Percentiles rank a stretch among this genome's conserved stretches.
Conservation (phyloP, 2,113 vertebrate genomes). For the Odocoileus virginianus region DNA sequence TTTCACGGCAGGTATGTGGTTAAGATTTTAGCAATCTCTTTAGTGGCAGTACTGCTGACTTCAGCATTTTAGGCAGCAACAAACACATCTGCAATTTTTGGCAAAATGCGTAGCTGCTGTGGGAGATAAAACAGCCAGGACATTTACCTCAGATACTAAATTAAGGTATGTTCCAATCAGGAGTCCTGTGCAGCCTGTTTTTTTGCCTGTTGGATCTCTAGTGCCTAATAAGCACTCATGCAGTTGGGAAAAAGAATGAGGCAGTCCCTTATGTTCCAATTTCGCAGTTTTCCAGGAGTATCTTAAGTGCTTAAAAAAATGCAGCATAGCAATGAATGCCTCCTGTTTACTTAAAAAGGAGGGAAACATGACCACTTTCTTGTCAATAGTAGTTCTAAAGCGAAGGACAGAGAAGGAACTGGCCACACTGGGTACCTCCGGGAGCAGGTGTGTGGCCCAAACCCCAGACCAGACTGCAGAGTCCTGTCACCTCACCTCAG, state of each 20-base stretch:
- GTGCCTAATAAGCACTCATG: neutral
- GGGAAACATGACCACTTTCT: neutral
- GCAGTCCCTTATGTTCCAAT: neutral
- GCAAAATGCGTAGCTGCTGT: neutral
- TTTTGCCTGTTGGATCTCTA: neutral
- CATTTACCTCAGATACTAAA: neutral
- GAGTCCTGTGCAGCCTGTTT: neutral
- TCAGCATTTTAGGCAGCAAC: neutral
- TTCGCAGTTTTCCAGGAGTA: neutral
- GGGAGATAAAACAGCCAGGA: neutral
- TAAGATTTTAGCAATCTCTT: neutral
- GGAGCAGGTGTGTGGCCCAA: neutral
- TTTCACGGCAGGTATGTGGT: neutral
- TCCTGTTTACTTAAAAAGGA: neutral
- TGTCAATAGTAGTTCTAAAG: neutral
- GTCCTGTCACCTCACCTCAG: neutral
- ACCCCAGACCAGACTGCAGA: neutral
- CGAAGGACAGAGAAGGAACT: neutral
- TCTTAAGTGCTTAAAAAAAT: neutral
- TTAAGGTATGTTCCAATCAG: neutral
- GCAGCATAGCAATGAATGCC: neutral
- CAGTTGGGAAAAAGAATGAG: neutral
- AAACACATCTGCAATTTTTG: neutral
- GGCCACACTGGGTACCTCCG: fast-evolving
- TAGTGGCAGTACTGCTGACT: neutral